Base-by-base conservation (phyloP, 2,888 invertebrate genomes). In the Drosophila hamatofila region DNA sequence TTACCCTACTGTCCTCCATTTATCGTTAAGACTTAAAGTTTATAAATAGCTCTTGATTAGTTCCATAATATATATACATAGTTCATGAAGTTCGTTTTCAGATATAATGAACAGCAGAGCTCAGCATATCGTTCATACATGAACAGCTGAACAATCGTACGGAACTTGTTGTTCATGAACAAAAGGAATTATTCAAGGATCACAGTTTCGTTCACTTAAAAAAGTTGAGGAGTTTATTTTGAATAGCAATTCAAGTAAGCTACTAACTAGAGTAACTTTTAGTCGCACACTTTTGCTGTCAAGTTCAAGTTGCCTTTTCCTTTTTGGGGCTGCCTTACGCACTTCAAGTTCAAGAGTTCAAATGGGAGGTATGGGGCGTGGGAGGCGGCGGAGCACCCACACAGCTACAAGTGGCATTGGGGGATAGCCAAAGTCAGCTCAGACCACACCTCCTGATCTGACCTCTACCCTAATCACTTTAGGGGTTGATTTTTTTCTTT, bases 351-450 rank as follows among this genome's bases (percentile, higher is more conserved):
- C 56, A 88, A 75, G 72, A 72, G 79, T 75, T 81, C 60, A 81
- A 88, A 77, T 25, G 56, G 51, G 37, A 33, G 49, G 18, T 7
- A 12, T 2, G 51, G 33, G 3, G 33, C 0, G n/a, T 0, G 35
- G 21, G 4, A 21, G 6, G 8, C 8, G 21, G 21, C 8, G 51
- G 11, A 21, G 51, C 48, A 49, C 48, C 27, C 48, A 51, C 54
- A 58, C 55, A 66, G 70, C 88, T 74, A 75, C 84, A 83, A 83
- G 83, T 83, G 82, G 82, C 83, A 77, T 64, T 63, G 69, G 77
- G 73, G 85, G 73, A 75, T 79, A 60, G 63, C 27, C 33, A 35
- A 30, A 25, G 27, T 21, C 35, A 41, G 33, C 27, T 11, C 48
- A 18, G 5, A 5, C 16, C 56, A 14, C n/a, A 0, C 41, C 9